phyloP scores from a whole-genome alignment of 2,888 invertebrate genomes.

The Caenorhabditis virilis region DNA sequence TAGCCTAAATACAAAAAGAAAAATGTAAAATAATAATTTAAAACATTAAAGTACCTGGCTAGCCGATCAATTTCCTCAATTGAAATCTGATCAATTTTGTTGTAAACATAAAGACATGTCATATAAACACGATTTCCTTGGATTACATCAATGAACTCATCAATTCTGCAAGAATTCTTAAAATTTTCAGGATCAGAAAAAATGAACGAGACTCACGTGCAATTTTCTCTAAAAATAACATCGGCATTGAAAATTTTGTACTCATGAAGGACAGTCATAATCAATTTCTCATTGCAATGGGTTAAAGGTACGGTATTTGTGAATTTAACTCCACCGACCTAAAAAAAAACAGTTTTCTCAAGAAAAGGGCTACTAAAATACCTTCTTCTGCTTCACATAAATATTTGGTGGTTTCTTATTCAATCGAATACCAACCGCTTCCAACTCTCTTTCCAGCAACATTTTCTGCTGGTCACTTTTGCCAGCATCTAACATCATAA shows the following conservation, averaged over 20 bases:
- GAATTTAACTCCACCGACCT: slow-evolving; percentile 86
- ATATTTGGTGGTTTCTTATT: slow-evolving; percentile 95
- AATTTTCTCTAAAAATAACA: slow-evolving; percentile 93
- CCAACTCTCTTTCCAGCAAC: slow-evolving; percentile 86
- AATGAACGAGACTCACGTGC: slow-evolving; percentile 74
- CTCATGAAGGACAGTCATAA: slow-evolving; percentile 95
- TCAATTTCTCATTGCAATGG: slow-evolving; percentile 92
- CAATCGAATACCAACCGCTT: slow-evolving; percentile 93
- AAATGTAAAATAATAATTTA: not conserved
- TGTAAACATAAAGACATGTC: slow-evolving; percentile 95
- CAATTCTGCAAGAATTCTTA: slow-evolving; percentile 70
- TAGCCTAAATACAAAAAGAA: not conserved
- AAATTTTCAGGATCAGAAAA: not conserved
- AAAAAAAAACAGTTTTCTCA: slow-evolving; percentile 3
- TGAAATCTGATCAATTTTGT: slow-evolving; percentile 99
- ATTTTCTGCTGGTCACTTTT: slow-evolving; percentile 90
- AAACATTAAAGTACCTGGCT: slow-evolving; percentile 73
- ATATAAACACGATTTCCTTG: slow-evolving; percentile 75
- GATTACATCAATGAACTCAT: slow-evolving; percentile 97
- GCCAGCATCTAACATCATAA: slow-evolving; percentile 99
- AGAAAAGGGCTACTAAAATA: no score
- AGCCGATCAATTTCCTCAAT: slow-evolving; percentile 79
- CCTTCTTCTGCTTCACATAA: slow-evolving; percentile 84
- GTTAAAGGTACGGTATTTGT: slow-evolving; percentile 92
- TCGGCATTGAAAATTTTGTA: slow-evolving; percentile 80